Conservation (phyloP, 2,888 invertebrate species). For the Drosophila siamana region DNA sequence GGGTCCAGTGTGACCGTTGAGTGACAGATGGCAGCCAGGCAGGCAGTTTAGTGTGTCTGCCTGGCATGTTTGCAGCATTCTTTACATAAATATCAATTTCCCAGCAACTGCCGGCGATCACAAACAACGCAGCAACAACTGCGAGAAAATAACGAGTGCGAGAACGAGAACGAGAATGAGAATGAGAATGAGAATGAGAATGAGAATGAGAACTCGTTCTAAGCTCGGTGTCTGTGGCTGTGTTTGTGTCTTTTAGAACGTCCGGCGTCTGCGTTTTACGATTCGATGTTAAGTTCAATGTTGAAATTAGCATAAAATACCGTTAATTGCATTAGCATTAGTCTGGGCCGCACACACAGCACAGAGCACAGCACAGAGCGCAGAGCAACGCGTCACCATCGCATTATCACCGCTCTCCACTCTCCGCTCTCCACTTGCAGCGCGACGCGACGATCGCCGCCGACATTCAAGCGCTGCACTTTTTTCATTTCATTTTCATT, state of each 20-base stretch:
- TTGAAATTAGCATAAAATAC: slow-evolving; percentile 84
- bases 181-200: slow-evolving; percentile 1
- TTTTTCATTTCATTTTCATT: slow-evolving; percentile 27
- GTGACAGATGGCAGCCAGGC: slow-evolving; percentile 1
- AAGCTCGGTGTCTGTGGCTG: slow-evolving; percentile 44
- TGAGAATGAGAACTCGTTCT: slow-evolving; percentile 42
- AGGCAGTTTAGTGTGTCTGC: background rate
- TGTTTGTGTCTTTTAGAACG: slow-evolving; percentile 57
- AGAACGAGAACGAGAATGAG: background rate
- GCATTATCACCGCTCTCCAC: background rate
- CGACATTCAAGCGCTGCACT: slow-evolving; percentile 61
- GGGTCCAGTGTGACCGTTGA: too few species aligned
- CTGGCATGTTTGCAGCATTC: slow-evolving; percentile 54
- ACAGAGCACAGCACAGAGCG: background rate
- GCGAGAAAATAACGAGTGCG: too few species aligned
- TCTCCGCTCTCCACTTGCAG: slow-evolving; percentile 24
- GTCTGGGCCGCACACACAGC: slow-evolving; percentile 50
- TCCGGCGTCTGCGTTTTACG: slow-evolving; percentile 51
- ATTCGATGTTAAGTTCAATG: slow-evolving; percentile 83
- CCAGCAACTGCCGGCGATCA: slow-evolving; percentile 40
- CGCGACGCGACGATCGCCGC: slow-evolving; percentile 37
- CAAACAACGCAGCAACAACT: slow-evolving; percentile 13
- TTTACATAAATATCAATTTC: slow-evolving; percentile 67
- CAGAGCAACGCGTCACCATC: background rate
- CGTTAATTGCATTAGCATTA: slow-evolving; percentile 82